Conservation (phyloP, 2,113 vertebrate genomes). For the Oreocharis arfaki region DNA sequence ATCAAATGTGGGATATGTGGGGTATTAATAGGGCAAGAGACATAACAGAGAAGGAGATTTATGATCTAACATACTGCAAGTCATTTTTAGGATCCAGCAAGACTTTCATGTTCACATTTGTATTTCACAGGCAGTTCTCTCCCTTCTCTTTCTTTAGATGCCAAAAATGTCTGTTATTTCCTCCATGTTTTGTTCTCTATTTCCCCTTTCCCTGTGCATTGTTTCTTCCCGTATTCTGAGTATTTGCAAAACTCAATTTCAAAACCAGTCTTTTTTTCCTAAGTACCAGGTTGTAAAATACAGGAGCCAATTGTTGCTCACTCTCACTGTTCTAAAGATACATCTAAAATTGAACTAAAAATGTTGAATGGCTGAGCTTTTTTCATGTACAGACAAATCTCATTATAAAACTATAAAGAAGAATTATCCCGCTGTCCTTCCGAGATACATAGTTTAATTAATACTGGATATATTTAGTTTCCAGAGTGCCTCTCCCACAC, state of each 20-base stretch:
- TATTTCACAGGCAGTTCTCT: neutral
- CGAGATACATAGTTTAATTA: neutral
- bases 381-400: neutral
- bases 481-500: neutral
- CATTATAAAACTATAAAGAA: neutral
- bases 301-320: neutral
- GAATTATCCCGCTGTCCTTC: neutral
- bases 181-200: neutral
- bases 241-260: neutral
- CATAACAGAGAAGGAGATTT: neutral
- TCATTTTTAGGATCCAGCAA: neutral
- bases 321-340: neutral
- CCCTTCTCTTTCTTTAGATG: neutral
- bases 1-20: neutral
- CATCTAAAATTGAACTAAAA: neutral
- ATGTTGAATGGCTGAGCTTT: neutral
- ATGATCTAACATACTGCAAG: neutral
- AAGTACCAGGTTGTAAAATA: neutral
- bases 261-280: neutral
- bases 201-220: neutral
- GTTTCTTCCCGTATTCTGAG: neutral
- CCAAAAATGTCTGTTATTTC: neutral
- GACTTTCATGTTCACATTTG: neutral
- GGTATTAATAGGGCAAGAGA: neutral
- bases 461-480: slow-evolving; percentile 3